Evolutionary conservation across 2,113 vertebrate species (phyloP).

Genomic region (Mus spicilegus): DNA sequence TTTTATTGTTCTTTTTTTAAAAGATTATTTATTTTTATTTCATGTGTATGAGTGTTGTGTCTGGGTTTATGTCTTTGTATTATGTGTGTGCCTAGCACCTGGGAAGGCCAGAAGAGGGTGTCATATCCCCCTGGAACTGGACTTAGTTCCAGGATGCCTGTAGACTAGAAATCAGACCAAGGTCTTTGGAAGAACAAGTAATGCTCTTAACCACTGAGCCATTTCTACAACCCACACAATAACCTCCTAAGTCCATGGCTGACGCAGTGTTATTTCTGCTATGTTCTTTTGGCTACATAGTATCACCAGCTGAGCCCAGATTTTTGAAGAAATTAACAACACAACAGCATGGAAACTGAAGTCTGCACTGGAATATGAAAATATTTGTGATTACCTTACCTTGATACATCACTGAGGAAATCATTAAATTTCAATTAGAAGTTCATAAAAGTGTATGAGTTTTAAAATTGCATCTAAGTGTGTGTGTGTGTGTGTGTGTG

Average conservation of each 20-base stretch:
- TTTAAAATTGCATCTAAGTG: background rate
- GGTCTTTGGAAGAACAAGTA: background rate
- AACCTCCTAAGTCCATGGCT: background rate
- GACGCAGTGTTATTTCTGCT: background rate
- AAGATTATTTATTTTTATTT: background rate
- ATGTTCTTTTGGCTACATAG: background rate
- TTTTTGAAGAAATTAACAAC: background rate
- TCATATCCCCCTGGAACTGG: background rate
- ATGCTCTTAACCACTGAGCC: background rate
- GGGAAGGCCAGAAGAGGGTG: background rate
- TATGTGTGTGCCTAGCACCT: background rate
- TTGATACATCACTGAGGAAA: background rate
- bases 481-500: background rate
- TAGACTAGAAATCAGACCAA: background rate
- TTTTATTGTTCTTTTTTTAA: background rate
- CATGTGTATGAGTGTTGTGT: background rate
- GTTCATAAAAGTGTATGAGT: background rate
- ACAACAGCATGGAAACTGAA: background rate
- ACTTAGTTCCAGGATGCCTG: background rate
- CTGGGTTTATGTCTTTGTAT: background rate
- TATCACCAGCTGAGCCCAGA: background rate
- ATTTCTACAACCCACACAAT: background rate
- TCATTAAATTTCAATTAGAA: constrained; percentile 4
- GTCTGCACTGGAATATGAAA: background rate
- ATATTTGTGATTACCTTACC: constrained; percentile 11